Percentiles rank a stretch among this genome's conserved stretches.
phyloP scores from a whole-genome alignment of 2,113 vertebrate species.

The Dermatemys mawii region DNA sequence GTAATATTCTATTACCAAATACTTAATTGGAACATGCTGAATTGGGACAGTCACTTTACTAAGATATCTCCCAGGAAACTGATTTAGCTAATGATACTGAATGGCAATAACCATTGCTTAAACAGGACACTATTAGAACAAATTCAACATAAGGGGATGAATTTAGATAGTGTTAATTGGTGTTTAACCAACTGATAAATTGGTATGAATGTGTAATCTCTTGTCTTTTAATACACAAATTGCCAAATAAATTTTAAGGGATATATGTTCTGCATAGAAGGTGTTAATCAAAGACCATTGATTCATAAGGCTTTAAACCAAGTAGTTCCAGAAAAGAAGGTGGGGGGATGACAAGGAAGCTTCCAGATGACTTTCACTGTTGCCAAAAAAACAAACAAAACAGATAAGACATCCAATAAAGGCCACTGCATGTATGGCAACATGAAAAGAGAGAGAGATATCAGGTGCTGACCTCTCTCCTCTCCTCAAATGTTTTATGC shows the following conservation, averaged over 20 bases:
- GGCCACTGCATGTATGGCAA: not conserved
- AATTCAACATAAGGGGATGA: not conserved
- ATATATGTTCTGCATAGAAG: not conserved
- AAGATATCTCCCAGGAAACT: conserved; percentile 5
- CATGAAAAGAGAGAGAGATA: not conserved
- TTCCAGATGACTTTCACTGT: not conserved
- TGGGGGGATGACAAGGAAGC: rapidly evolving
- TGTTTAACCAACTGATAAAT: conserved; percentile 30
- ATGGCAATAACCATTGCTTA: not conserved
- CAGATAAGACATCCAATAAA: not conserved
- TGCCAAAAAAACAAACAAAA: not conserved
- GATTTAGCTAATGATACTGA: not conserved
- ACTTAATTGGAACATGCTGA: not conserved
- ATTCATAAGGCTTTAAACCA: not conserved
- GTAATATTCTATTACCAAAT: not conserved
- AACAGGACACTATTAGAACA: conserved; percentile 1
- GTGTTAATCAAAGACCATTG: not conserved
- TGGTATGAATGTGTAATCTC: not conserved
- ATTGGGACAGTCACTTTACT: not conserved
- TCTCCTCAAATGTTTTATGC: not conserved
- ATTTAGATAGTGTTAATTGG: not conserved
- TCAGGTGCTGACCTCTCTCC: not conserved
- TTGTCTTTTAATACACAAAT: not conserved
- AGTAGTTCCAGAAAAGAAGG: not conserved
- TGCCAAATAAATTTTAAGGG: not conserved